A percentile compares a stretch with the other conserved stretches of the same genome.
Conservation (phyloP, 2,797 vertebrate species). For the Alosa sapidissima region DNA sequence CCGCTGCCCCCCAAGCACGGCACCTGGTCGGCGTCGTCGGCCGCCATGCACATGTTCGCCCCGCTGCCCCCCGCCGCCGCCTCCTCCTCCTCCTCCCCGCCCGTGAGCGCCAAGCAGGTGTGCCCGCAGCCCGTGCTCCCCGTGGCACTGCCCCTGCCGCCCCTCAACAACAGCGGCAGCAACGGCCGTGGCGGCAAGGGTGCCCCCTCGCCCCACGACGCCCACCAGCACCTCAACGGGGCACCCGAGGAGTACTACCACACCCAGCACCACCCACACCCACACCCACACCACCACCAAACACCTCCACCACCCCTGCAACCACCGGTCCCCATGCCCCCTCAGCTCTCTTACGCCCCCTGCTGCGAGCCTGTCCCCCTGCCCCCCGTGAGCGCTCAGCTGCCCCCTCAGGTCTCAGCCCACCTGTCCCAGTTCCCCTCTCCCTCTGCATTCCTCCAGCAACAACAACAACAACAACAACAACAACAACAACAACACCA, state of each 20-base stretch:
- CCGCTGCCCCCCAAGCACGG: constrained; percentile 72
- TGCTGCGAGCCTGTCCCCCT: constrained; percentile 70
- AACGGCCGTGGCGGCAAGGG: constrained; percentile 64
- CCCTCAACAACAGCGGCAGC: constrained; percentile 59
- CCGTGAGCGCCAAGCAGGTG: constrained; percentile 70
- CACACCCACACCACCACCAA: constrained; percentile 57
- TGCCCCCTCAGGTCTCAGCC: constrained; percentile 64
- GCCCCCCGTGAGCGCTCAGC: constrained; percentile 66
- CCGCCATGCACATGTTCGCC: constrained; percentile 73
- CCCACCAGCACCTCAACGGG: constrained; percentile 66
- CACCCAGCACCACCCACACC: constrained; percentile 61
- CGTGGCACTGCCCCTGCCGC: constrained; percentile 74
- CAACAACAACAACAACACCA: constrained; percentile 71
- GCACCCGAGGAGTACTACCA: constrained; percentile 70
- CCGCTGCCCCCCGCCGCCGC: constrained; percentile 68
- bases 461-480: constrained; percentile 59
- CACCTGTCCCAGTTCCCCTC: constrained; percentile 67
- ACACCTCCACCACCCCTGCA: constrained; percentile 23
- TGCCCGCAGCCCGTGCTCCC: constrained; percentile 71
- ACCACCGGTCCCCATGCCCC: constrained; percentile 42
- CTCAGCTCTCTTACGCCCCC: constrained; percentile 60
- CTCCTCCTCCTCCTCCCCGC: constrained; percentile 71
- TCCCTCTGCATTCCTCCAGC: constrained; percentile 68
- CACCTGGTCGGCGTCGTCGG: constrained; percentile 64
- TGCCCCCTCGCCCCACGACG: constrained; percentile 61